Evolutionary conservation across 1,140 invertebrate species (phyloP).

Genomic region (Parasteatoda tepidariorum): DNA sequence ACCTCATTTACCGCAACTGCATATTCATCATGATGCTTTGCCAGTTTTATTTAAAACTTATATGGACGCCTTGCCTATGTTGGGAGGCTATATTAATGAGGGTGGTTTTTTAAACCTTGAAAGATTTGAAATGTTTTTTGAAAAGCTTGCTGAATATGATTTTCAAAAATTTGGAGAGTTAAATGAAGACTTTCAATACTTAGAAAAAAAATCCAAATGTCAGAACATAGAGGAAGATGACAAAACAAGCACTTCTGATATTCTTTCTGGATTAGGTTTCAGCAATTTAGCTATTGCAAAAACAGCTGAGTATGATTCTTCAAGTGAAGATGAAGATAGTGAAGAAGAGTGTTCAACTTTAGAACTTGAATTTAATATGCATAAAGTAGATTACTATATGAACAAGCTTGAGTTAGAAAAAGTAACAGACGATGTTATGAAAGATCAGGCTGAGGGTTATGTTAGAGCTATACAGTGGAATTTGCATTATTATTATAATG

Average conservation of each 20-base stretch:
- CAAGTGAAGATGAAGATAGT: constrained; percentile 62
- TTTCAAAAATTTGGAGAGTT: constrained; percentile 85
- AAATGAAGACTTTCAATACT: constrained; percentile 86
- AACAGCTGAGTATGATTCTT: constrained; percentile 54
- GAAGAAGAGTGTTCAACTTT: constrained; percentile 65
- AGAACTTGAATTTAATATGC: constrained; percentile 80
- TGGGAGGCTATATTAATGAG: constrained; percentile 95
- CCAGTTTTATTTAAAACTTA: constrained; percentile 89
- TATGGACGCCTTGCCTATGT: constrained; percentile 83
- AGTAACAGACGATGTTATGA: constrained; percentile 78
- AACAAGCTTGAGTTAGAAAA: constrained; percentile 85
- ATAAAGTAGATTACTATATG: constrained; percentile 92
- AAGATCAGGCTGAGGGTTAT: constrained; percentile 87
- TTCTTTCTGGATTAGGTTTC: constrained; percentile 42
- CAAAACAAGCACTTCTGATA: constrained; percentile 24
- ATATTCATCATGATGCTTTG: constrained; percentile 90
- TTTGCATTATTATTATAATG: constrained; percentile 95
- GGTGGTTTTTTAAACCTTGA: constrained; percentile 83
- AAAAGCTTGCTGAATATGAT: constrained; percentile 82
- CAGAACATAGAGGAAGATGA: constrained; percentile 58
- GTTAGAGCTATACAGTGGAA: constrained; percentile 96
- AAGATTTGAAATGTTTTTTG: constrained; percentile 89
- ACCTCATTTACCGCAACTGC: constrained; percentile 91
- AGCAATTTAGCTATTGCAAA: constrained; percentile 21
- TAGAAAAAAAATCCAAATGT: constrained; percentile 78